Percentiles rank a stretch among this genome's conserved stretches.
Evolutionary conservation across 1,140 invertebrate species (phyloP).

Genomic region (Asobara japonica): DNA sequence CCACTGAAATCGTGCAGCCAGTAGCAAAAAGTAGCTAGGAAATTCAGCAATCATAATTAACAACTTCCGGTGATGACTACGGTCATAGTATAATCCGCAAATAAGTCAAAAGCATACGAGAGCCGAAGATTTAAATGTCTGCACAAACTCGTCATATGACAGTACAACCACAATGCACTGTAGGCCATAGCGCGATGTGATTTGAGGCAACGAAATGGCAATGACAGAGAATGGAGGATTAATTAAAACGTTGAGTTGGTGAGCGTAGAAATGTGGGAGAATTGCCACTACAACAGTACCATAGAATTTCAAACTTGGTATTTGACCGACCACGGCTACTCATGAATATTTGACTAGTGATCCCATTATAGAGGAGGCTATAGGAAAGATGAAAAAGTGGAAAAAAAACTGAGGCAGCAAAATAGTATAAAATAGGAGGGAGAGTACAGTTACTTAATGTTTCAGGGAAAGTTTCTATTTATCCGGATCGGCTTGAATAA

Average conservation of each 20-base stretch:
- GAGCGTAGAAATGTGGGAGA: neutral
- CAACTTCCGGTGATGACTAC: no score
- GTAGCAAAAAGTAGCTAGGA: no score
- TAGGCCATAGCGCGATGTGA: no score
- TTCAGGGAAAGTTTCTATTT: slow-evolving; percentile 49
- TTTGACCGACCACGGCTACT: neutral
- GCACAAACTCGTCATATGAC: no score
- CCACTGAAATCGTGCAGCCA: no score
- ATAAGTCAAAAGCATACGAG: no score
- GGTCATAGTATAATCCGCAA: no score
- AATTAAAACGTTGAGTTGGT: neutral
- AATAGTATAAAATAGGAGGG: slow-evolving; percentile 4
- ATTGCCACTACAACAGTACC: no score
- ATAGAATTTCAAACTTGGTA: neutral
- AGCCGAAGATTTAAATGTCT: no score
- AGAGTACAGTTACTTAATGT: slow-evolving; percentile 47
- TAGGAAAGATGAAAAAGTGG: neutral
- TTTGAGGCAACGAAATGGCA: neutral
- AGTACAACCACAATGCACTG: no score
- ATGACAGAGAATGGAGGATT: neutral
- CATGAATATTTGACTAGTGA: neutral
- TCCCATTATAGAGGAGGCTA: neutral
- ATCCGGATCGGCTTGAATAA: slow-evolving; percentile 16
- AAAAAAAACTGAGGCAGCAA: neutral
- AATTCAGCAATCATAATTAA: no score